Evolutionary conservation across 2,888 invertebrate genomes (phyloP).

Genomic region (Tenthredo scrophulariae): DNA sequence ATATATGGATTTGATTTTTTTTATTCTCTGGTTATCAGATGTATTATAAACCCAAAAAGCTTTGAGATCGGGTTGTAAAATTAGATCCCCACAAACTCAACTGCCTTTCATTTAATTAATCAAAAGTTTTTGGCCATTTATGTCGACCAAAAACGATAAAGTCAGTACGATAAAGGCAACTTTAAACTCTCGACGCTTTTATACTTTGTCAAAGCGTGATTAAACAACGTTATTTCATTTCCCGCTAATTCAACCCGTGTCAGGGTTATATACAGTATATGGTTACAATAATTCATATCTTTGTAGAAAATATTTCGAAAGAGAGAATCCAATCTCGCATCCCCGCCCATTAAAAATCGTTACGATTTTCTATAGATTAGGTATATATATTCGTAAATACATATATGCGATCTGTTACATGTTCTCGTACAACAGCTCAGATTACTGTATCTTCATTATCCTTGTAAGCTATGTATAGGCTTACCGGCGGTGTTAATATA

Average conservation of each 20-base stretch:
- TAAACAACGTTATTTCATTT: slow-evolving; percentile 31
- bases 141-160: not conserved
- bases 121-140: not conserved
- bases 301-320: not conserved
- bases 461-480: slow-evolving; percentile 44
- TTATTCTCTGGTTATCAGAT: not conserved
- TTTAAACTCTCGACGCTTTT: not conserved
- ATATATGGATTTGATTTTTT: not conserved
- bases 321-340: not conserved
- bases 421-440: slow-evolving; percentile 29
- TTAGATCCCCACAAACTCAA: slow-evolving; percentile 8
- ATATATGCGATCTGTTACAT: not conserved
- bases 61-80: not conserved
- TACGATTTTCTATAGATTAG: slow-evolving; percentile 24
- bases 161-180: slow-evolving; percentile 11
- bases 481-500: slow-evolving; percentile 40
- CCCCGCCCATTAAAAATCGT: slow-evolving; percentile 19
- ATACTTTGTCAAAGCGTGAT: not conserved
- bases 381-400: not conserved
- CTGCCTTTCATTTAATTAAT: not conserved
- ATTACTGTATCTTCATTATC: slow-evolving; percentile 50
- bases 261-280: not conserved
- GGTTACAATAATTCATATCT: not conserved
- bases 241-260: slow-evolving; percentile 15
- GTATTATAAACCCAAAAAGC: not conserved